Percentiles rank a stretch among this genome's conserved stretches.
phyloP scores from a whole-genome alignment of 2,888 invertebrate species.

The Disparrhopalites patrizii region DNA sequence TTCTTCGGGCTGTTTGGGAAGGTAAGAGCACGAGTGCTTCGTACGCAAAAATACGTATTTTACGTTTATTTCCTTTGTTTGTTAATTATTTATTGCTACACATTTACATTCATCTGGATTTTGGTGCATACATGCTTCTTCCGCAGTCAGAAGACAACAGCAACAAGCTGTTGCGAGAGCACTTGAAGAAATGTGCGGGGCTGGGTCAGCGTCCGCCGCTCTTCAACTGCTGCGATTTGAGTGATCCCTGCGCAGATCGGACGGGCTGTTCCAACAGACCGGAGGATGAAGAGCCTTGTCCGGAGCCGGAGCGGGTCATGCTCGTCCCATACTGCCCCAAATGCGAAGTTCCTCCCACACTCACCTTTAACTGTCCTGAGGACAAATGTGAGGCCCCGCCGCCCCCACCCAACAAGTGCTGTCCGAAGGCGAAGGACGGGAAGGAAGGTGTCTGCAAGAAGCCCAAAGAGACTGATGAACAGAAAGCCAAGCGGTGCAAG shows the following conservation, averaged over 20 bases:
- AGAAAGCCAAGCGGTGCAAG: not conserved
- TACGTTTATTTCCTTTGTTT: too few relatives aligned
- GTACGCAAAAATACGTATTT: too few relatives aligned
- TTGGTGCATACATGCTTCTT: not conserved
- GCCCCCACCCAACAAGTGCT: not conserved
- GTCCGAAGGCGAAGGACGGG: not conserved
- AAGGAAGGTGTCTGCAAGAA: not conserved
- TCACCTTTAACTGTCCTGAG: not conserved
- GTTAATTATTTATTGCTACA: too few relatives aligned
- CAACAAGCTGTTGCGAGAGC: not conserved
- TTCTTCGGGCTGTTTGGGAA: too few relatives aligned
- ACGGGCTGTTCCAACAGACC: not conserved
- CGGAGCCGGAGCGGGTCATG: not conserved
- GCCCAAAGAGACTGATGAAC: not conserved
- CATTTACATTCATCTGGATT: too few relatives aligned
- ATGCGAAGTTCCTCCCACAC: not conserved
- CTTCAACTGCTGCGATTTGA: not conserved
- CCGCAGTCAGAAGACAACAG: not conserved
- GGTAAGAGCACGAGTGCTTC: too few relatives aligned
- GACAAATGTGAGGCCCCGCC: not conserved
- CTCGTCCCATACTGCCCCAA: slow-evolving; percentile 8
- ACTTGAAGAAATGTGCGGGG: not conserved
- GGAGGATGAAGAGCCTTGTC: not conserved
- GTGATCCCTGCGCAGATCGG: not conserved
- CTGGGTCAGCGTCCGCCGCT: not conserved